Conservation (phyloP, 1,140 invertebrate species). For the Brachystomella parvula region DNA sequence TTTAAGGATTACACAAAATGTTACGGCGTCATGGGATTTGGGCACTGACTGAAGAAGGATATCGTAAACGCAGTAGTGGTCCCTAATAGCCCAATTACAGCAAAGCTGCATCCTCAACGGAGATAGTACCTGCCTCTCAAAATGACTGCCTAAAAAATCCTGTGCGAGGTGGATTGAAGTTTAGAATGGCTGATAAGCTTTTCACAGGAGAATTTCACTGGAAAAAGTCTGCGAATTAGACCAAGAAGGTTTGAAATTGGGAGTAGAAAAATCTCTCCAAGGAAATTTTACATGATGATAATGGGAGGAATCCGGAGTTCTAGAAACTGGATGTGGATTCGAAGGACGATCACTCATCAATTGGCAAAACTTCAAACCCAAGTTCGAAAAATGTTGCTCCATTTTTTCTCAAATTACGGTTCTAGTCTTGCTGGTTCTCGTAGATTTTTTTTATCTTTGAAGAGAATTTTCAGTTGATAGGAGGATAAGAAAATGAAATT, state of each 20-base stretch:
- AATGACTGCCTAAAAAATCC: neutral
- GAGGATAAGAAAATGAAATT: neutral
- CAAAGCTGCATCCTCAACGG: too few species aligned
- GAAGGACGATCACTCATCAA: too few species aligned
- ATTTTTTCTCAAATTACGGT: too few species aligned
- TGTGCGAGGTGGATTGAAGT: neutral
- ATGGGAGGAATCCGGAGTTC: neutral
- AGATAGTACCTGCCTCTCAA: too few species aligned
- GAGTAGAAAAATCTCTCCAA: neutral
- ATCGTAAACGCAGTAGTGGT: neutral
- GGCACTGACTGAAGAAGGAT: neutral
- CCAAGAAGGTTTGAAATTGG: too few species aligned
- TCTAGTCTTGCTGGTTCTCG: too few species aligned
- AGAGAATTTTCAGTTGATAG: conserved; percentile 3
- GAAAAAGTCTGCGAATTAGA: too few species aligned
- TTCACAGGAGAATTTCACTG: too few species aligned
- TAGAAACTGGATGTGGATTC: neutral
- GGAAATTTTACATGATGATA: neutral
- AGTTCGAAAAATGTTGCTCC: neutral
- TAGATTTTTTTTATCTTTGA: conserved; percentile 6
- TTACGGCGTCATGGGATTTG: neutral
- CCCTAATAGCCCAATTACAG: neutral
- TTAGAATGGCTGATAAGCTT: too few species aligned
- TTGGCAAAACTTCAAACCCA: neutral
- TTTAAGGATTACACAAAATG: neutral